Base-by-base conservation (phyloP, 2,113 vertebrate species). In the Procavia capensis region DNA sequence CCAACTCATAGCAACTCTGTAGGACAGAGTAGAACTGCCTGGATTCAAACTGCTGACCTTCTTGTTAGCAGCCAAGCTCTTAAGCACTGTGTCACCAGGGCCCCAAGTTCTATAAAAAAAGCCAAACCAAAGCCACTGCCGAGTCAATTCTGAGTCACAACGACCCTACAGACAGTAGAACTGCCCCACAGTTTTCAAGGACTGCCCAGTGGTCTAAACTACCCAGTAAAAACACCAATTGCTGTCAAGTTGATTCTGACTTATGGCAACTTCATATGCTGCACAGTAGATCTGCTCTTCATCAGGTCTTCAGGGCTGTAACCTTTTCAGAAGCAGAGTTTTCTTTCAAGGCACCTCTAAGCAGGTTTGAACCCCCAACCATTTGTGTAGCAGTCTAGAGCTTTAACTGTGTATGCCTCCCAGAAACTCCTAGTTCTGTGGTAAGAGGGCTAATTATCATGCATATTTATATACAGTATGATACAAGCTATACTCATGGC, bases 401-500 rank as follows among this genome's bases (percentile, higher is more conserved):
- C 68, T 72, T 72, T 72, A 36, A 36, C 36, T 2, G 24, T 36
- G n/a, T 72, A 2, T 29, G 9, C 34, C 63, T 31, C n/a, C 14
- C 66, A 70, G 66, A 17, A 31, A 70, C 68, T 72, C 68, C 68
- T 72, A 90, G 34, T 94, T 95, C 89, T 79, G 64, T 66, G 34
- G 29, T 88, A n/a, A 95, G 29, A 85, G 47, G 39, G 54, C 5
- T 94, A 59, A 36, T 90, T 91, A 81, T 64, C 59, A 86, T 86
- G 47, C 2, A 57, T 78, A 92, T 45, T 96, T 94, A 93, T 17
- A 93, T 63, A 95, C 0, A 95, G 4, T 25, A 72, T 70, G 81
- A 41, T 4, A 85, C 22, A 79, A 29, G 17, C 72, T 61, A 91
- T 83, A 36, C 31, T 45, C 83, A 78, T 0, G 61, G 2, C 0